Base-by-base conservation (phyloP, 2,113 vertebrate species). In the Uria aalge region DNA sequence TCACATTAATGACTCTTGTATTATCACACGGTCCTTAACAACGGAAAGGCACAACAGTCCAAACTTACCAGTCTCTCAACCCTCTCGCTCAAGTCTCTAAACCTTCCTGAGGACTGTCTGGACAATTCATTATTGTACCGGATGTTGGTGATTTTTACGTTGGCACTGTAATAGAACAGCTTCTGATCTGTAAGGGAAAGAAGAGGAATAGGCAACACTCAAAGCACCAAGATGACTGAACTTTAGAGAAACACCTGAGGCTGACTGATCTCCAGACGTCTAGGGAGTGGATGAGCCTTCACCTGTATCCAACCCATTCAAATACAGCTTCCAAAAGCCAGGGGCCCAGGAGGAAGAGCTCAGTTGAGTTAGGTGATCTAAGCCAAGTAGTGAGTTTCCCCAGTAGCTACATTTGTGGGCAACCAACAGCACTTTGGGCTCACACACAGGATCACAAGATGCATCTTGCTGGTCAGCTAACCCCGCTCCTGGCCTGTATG, bases 11-110 rank as follows among this genome's bases (percentile, higher is more conserved):
- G n/a, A 32, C n/a, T 78, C 26, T 20, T 71, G 32, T 22, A 47
- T 86, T 55, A 38, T 38, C 80, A 79, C 15, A 57, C 19, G 32
- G 47, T 56, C 43, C 47, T 63, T 76, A 62, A 68, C 17, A 69
- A 90, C 2, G 4, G 93, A 91, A 93, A 85, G 32, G 40, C 66
- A 90, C 76, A 91, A 78, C 1, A 3, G 30, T 75, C 53, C 84
- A 67, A 74, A 98, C 98, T 94, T 98, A 98, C 98, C 98, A 97
- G 67, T 91, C 97, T 97, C 94, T 98, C 98, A 78, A 98, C 97
- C 90, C 77, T 97, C 85, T 83, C 97, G 6, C 98, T 98, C 88
- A 98, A 77, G 94, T 66, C 69, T 82, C 97, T 98, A 53, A 98
- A 98, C 75, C 89, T 91, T 38, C 97, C 97, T 41, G 98, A 97